Percentiles rank a stretch among this genome's conserved stretches.
Conservation (phyloP, 1,140 invertebrate species). For the Triops cancriformis region DNA sequence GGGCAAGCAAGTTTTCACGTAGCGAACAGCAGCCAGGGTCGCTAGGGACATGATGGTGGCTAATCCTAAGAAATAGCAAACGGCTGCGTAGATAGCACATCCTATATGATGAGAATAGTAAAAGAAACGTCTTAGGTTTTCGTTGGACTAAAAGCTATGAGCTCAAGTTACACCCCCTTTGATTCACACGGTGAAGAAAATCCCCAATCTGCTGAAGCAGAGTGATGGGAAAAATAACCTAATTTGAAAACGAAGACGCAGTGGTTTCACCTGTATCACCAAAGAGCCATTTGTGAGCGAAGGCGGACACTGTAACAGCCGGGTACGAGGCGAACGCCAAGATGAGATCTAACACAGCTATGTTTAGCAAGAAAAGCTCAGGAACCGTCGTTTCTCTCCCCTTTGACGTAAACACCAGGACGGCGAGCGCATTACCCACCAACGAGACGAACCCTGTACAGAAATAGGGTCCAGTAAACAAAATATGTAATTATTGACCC, state of each 20-base stretch:
- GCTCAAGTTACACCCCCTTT: not conserved
- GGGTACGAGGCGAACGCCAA: slow-evolving; percentile 35
- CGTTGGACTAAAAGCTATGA: not conserved
- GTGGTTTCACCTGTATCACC: slow-evolving; percentile 30
- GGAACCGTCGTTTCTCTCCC: slow-evolving; percentile 20
- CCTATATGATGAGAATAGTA: slow-evolving; percentile 18
- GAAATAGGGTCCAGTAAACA: no score
- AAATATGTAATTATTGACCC: not conserved
- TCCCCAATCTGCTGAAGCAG: no score
- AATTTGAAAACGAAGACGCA: not conserved
- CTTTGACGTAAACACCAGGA: slow-evolving; percentile 17
- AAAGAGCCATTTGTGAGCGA: slow-evolving; percentile 34
- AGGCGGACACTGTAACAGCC: slow-evolving; percentile 32
- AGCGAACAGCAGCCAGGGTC: slow-evolving; percentile 32
- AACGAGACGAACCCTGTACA: slow-evolving; percentile 16
- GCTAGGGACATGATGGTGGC: slow-evolving; percentile 33
- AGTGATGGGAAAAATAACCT: not conserved
- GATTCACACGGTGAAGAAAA: no score
- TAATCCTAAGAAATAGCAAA: slow-evolving; percentile 33
- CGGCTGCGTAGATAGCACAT: slow-evolving; percentile 32
- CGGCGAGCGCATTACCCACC: slow-evolving; percentile 17
- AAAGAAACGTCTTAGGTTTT: slow-evolving; percentile 23
- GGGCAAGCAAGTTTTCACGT: slow-evolving; percentile 33
- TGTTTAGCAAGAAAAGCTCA: slow-evolving; percentile 33
- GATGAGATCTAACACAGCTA: slow-evolving; percentile 35